Base-by-base conservation (phyloP, 2,797 vertebrate species). In the Emys orbicularis region DNA sequence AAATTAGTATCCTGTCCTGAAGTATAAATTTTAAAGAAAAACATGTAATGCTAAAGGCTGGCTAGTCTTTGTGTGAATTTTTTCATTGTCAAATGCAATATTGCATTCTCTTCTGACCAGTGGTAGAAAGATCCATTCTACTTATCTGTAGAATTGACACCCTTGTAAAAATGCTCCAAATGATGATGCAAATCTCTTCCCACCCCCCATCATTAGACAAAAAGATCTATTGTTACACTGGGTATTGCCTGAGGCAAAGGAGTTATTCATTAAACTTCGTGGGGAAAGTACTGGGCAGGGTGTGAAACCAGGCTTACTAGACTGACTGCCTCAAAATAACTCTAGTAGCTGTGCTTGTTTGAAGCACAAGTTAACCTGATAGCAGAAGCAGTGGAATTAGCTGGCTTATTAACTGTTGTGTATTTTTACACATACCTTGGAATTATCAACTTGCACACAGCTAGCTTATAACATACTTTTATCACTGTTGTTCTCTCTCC, bases 241-340 rank as follows among this genome's bases (percentile, higher is more conserved):
- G 68, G 37, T 74, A 34, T 97, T 96, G 91, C 92, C 72, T 57
- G 83, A 83, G 95, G 95, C 93, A 96, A 97, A 86, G 59, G 90
- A 84, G 97, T 97, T 97, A 97, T 72, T 97, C 88, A 97, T 97
- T 97, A 97, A 97, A 41, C 94, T 89, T 94, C 92, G 89, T 95
- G 93, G 87, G 95, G 92, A 89, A 94, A 95, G 90, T 83, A 89
- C 90, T 90, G 94, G 37, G 59, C 89, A 65, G 84, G 49, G 68
- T 87, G 93, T 83, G 84, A 93, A 97, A 90, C 84, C 74, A 96
- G 94, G 91, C 93, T 90, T 96, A 83, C 96, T 94, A 59, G 89
- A 86, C 77, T 94, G 92, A 96, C 93, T 94, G 93, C 93, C 84
- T 77, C 93, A 91, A 87, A 57, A 94, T 92, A 94, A 93, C 84